Conservation (phyloP, 2,888 invertebrate species). For the Aleiodes alternator region DNA sequence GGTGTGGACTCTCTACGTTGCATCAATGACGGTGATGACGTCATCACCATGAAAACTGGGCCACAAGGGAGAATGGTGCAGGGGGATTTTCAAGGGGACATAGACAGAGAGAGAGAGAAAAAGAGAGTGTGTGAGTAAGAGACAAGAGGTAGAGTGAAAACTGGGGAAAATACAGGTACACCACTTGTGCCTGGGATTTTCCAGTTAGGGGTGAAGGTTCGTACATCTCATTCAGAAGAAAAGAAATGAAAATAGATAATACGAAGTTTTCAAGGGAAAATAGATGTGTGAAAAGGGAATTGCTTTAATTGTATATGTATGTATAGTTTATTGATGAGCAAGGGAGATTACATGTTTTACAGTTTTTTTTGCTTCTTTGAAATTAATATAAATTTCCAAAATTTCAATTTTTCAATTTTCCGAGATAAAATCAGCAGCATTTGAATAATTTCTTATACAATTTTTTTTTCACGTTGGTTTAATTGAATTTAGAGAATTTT, state of each 20-base stretch:
- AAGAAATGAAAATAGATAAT: conserved; percentile 1
- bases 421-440: no score
- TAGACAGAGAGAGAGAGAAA: no score
- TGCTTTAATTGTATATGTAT: no score
- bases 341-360: no score
- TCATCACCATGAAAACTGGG: conserved; percentile 68
- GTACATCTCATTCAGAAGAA: conserved; percentile 12
- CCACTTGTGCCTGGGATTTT: conserved; percentile 24
- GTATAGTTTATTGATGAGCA: no score
- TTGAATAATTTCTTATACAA: no score
- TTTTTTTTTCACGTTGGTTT: no score
- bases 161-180: conserved; percentile 4
- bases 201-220: conserved; percentile 26
- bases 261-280: background rate
- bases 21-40: conserved; percentile 73
- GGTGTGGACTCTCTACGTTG: conserved; percentile 62
- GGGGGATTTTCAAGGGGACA: conserved; percentile 50
- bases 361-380: no score
- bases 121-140: no score
- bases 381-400: no score
- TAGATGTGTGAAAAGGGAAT: background rate
- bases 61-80: conserved; percentile 56
- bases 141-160: background rate
- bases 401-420: no score
- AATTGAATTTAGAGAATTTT: no score